Conservation (phyloP, 2,888 invertebrate genomes). For the Bimastos eiseni region DNA sequence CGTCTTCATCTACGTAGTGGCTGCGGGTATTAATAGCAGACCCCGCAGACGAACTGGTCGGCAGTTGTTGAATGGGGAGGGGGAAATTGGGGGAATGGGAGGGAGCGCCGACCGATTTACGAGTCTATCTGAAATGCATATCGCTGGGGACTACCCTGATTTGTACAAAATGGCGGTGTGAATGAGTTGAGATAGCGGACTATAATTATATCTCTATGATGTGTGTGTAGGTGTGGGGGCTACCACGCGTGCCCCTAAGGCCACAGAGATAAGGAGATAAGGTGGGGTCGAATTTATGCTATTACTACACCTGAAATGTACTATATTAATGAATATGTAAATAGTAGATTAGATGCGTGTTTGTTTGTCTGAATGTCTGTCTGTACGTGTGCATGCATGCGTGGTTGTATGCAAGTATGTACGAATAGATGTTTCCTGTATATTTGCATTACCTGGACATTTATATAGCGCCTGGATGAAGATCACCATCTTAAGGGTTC, state of each 20-base stretch:
- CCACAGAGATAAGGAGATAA: not conserved
- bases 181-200: slow-evolving; percentile 6
- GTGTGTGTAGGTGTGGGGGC: not conserved
- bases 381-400: not conserved
- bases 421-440: not conserved
- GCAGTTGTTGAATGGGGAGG: not conserved
- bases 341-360: not conserved
- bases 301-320: not conserved
- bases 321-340: not conserved
- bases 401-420: not conserved
- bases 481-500: too few relatives aligned
- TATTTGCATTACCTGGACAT: not conserved
- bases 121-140: not conserved
- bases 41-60: not conserved
- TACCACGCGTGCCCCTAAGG: not conserved
- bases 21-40: slow-evolving; percentile 5
- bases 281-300: not conserved
- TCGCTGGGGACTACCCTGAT: not conserved
- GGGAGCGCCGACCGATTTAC: too few relatives aligned
- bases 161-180: slow-evolving; percentile 3
- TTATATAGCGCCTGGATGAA: too few relatives aligned
- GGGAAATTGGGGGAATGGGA: not conserved
- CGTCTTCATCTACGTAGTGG: not conserved
- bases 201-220: not conserved
- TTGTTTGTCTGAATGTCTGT: not conserved